Evolutionary conservation across 2,113 vertebrate genomes (phyloP).

Genomic region (Hippoglossus stenolepis): DNA sequence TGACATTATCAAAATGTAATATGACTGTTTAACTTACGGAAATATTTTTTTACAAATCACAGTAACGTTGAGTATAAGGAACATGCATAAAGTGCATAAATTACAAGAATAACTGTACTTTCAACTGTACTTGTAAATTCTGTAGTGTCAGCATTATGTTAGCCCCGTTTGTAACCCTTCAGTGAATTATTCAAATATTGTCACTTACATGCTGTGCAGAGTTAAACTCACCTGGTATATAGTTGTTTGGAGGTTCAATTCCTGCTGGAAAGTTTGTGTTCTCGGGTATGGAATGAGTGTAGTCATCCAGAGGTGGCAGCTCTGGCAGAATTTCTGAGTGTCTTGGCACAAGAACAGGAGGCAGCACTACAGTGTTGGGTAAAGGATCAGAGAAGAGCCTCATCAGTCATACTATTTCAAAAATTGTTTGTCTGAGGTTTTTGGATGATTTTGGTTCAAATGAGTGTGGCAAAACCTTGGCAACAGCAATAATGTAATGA

Average conservation of each 20-base stretch:
- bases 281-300: conserved; percentile 98
- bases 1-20: neutral
- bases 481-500: conserved; percentile 3
- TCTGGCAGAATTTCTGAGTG: conserved; percentile 97
- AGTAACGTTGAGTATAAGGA: neutral
- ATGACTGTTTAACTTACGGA: neutral
- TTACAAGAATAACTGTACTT: no score
- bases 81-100: neutral
- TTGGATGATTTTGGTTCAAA: neutral
- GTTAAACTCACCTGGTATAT: conserved; percentile 92
- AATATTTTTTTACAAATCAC: neutral
- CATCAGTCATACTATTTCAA: neutral
- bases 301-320: conserved; percentile 94
- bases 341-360: conserved; percentile 95
- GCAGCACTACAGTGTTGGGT: conserved; percentile 85
- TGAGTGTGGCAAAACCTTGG: neutral
- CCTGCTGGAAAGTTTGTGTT: conserved; percentile 99
- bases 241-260: conserved; percentile 98
- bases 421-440: neutral
- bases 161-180: neutral
- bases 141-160: neutral
- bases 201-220: neutral
- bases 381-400: conserved; percentile 21
- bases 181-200: neutral
- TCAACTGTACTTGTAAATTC: no score